Evolutionary conservation across 2,797 vertebrate genomes (phyloP), one percentile per base, ranked within the genome.

Genomic region (Poeciliopsis paucimaculata): DNA sequence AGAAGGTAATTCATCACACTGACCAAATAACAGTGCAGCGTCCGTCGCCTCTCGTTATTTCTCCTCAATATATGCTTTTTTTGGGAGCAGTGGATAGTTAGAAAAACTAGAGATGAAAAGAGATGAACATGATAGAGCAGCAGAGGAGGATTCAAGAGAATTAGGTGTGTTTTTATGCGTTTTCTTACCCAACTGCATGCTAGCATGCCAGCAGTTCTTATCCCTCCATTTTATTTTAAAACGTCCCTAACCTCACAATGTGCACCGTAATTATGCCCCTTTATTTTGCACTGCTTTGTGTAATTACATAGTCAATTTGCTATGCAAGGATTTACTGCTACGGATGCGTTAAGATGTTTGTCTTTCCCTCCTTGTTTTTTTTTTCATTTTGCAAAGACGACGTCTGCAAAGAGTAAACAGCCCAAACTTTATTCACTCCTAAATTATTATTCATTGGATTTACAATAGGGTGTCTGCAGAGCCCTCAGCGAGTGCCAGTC

Each of bases 381-480:
- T n/a, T 16, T 26, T 28, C 2, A 77, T 78, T 81, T 79, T 78
- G 66, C 76, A 62, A 62, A 68, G 87, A 84, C 79, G 84, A 86
- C 77, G 64, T 75, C 76, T 76, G 71, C 11, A 2, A 75, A 7
- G 9, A 82, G 55, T 28, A 5, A 83, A 75, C 11, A 28, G 46
- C 79, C 73, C 82, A 83, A 91, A 93, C 86, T 90, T 91, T 86
- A 85, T 87, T 90, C 81, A 66, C 75, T 84, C 81, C 77, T 87
- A 74, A 84, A 91, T 92, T 87, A 91, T 88, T 92, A 93, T 93
- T 93, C 92, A 90, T 89, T 26, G 85, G 78, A 60, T 86, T 88
- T 79, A 91, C 88, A 90, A 90, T 88, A 39, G 83, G 80, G 62
- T 86, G 87, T 78, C 76, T 90, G 90, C 82, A 46, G 43, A 45